Evolutionary conservation across 2,797 vertebrate species (phyloP).

Genomic region (Falco berigora): DNA sequence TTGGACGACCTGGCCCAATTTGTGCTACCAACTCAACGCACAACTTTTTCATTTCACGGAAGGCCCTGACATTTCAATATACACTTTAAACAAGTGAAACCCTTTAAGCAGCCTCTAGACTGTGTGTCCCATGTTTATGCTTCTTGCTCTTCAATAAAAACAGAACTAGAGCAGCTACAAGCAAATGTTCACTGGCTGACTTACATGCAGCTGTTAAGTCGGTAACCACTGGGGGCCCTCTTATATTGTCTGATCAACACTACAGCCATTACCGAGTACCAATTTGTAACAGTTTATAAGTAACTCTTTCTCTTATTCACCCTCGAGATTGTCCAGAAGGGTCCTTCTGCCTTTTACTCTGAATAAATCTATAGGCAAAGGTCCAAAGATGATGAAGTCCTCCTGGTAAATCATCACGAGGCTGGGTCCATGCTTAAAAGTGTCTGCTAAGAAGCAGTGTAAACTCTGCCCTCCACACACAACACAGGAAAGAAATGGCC

Average conservation of each 20-base stretch:
- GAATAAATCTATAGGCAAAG: slow-evolving; percentile 66
- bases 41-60: not conserved
- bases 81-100: slow-evolving; percentile 55
- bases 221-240: slow-evolving; percentile 64
- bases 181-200: slow-evolving; percentile 67
- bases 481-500: slow-evolving; percentile 54
- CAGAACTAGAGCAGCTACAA: slow-evolving; percentile 66
- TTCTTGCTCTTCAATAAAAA: slow-evolving; percentile 69
- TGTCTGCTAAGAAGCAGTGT: slow-evolving; percentile 2
- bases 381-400: slow-evolving; percentile 53
- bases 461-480: slow-evolving; percentile 49
- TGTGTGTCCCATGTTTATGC: slow-evolving; percentile 58
- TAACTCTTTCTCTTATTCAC: slow-evolving; percentile 58
- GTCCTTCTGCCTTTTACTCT: slow-evolving; percentile 54
- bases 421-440: slow-evolving; percentile 31
- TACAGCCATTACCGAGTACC: slow-evolving; percentile 64
- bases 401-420: slow-evolving; percentile 29
- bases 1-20: not conserved
- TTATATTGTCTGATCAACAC: slow-evolving; percentile 69
- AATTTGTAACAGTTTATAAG: slow-evolving; percentile 73
- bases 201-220: slow-evolving; percentile 69
- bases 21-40: not conserved
- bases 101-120: slow-evolving; percentile 57
- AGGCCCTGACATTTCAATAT: slow-evolving; percentile 43
- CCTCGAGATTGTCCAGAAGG: slow-evolving; percentile 57